Evolutionary conservation across 2,888 invertebrate genomes (phyloP).

Genomic region (Portevinia maculata): DNA sequence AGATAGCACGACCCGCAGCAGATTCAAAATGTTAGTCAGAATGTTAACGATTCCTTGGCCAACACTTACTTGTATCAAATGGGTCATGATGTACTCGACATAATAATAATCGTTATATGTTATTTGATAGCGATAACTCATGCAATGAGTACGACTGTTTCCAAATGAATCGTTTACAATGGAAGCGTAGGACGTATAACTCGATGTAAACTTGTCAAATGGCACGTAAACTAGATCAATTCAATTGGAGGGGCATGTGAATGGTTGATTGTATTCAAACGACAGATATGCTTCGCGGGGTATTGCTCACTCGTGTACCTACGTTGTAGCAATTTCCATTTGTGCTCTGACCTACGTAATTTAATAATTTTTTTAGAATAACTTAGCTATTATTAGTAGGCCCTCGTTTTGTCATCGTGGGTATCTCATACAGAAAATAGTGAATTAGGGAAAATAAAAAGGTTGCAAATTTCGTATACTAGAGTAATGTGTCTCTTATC

Average conservation of each 20-base stretch:
- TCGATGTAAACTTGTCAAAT: constrained; percentile 50
- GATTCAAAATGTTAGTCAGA: neutral
- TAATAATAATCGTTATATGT: constrained; percentile 24
- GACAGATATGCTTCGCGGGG: neutral
- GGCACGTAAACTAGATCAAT: constrained; percentile 61
- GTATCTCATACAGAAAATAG: constrained; percentile 18
- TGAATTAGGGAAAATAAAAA: constrained; percentile 42
- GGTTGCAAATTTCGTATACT: constrained; percentile 1
- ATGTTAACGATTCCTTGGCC: constrained; percentile 22
- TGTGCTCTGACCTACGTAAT: constrained; percentile 67
- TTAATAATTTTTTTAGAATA: constrained; percentile 54
- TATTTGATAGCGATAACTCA: constrained; percentile 50
- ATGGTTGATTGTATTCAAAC: constrained; percentile 47
- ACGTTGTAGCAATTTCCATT: constrained; percentile 49
- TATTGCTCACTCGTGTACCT: neutral
- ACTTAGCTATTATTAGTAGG: constrained; percentile 17
- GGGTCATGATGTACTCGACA: constrained; percentile 37
- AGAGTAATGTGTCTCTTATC: neutral
- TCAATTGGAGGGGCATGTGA: constrained; percentile 70
- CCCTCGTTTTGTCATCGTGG: neutral
- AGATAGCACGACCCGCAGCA: constrained; percentile 1
- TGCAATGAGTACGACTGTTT: neutral
- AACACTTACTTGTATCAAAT: constrained; percentile 20
- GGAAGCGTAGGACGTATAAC: constrained; percentile 32
- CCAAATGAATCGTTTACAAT: constrained; percentile 16